These are phyloP conservation scores for Mugil cephalus DNA, from an alignment of 2,113 vertebrate genomes.

Conservation along the genomic window DNA sequence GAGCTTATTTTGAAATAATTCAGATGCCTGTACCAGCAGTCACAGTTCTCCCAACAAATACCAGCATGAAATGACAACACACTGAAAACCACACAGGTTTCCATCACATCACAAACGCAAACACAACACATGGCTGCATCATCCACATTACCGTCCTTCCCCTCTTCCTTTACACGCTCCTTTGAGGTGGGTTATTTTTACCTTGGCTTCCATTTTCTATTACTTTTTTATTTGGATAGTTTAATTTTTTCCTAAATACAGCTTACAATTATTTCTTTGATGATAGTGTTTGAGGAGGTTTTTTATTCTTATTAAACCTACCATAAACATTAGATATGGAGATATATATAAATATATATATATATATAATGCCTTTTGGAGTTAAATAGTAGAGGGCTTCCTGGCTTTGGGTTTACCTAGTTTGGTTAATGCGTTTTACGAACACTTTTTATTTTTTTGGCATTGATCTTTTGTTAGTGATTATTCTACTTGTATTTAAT, in stretches of 20 bases:
- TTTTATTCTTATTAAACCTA: conserved; percentile 62
- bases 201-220: conserved; percentile 65
- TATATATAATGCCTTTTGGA: conserved; percentile 80
- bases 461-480: conserved; percentile 80
- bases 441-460: conserved; percentile 69
- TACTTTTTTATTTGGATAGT: conserved; percentile 52
- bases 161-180: conserved; percentile 2
- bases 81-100: conserved; percentile 2
- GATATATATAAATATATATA: conserved; percentile 47
- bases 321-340: conserved; percentile 78
- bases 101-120: conserved; percentile 8
- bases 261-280: conserved; percentile 47
- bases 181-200: conserved; percentile 43
- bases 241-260: conserved; percentile 50
- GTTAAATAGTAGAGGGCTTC: conserved; percentile 83
- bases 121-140: conserved; percentile 1
- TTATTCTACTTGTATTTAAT: conserved; percentile 83
- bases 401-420: conserved; percentile 81
- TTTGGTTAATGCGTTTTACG: conserved; percentile 80
- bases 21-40: conserved; percentile 6
- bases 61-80: conserved; percentile 14
- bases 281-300: conserved; percentile 56
- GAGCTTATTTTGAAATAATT: conserved; percentile 36
- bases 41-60: conserved; percentile 21
- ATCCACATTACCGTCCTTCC: conserved; percentile 46